Percentiles rank a stretch among this genome's conserved stretches.
Evolutionary conservation across 1,140 invertebrate species (phyloP).

Genomic region (Ooceraea biroi): DNA sequence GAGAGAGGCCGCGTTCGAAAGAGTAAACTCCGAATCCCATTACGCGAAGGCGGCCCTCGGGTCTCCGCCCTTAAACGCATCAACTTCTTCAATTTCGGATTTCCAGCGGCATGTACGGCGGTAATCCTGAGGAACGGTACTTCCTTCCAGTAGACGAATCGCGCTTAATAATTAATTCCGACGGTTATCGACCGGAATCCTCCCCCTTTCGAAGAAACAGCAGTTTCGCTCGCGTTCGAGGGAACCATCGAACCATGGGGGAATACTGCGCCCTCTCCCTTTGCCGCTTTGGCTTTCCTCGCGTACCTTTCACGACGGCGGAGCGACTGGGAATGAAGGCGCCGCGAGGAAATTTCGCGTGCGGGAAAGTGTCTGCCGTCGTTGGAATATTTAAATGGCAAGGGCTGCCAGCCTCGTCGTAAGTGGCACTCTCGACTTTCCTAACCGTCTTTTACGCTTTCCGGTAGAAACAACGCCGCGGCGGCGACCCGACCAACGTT

Average conservation of each 20-base stretch:
- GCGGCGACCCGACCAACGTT: slow-evolving; percentile 55
- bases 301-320: slow-evolving; percentile 34
- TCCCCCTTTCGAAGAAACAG: slow-evolving; percentile 42
- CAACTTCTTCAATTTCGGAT: slow-evolving; percentile 1
- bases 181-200: slow-evolving; percentile 65
- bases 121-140: slow-evolving; percentile 9
- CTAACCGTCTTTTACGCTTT: slow-evolving; percentile 76
- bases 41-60: not conserved
- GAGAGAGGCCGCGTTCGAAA: not conserved
- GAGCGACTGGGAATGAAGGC: slow-evolving; percentile 59
- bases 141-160: slow-evolving; percentile 56
- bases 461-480: slow-evolving; percentile 71
- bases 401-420: slow-evolving; percentile 72
- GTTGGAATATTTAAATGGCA: slow-evolving; percentile 74
- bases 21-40: not conserved
- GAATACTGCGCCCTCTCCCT: slow-evolving; percentile 56
- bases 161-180: slow-evolving; percentile 69
- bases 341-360: slow-evolving; percentile 74
- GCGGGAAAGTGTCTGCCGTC: slow-evolving; percentile 70
- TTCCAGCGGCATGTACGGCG: not conserved
- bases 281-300: slow-evolving; percentile 23
- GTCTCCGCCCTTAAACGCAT: not conserved
- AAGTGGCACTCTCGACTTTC: slow-evolving; percentile 75
- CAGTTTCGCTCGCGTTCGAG: slow-evolving; percentile 38
- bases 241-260: slow-evolving; percentile 51